Evolutionary conservation across 2,113 vertebrate genomes (phyloP).

Genomic region (Lipotes vexillifer): DNA sequence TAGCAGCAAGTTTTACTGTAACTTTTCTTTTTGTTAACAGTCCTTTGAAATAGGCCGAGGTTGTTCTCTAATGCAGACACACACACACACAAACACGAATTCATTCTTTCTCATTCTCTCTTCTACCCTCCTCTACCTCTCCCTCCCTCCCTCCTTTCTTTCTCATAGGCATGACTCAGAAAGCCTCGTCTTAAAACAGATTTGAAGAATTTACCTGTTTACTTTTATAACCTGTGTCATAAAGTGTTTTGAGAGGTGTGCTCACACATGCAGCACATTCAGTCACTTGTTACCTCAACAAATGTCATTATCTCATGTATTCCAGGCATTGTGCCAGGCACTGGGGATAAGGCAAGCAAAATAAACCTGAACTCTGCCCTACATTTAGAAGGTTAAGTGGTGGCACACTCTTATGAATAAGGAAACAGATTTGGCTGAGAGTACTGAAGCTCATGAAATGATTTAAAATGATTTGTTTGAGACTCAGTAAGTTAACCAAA

Average conservation of each 20-base stretch:
- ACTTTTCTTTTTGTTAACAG: not conserved
- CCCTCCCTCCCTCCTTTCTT: not conserved
- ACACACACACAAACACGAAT: not conserved
- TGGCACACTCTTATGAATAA: not conserved
- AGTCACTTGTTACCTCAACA: not conserved
- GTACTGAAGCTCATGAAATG: not conserved
- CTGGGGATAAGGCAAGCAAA: not conserved
- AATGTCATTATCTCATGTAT: not conserved
- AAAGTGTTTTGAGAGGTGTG: not conserved
- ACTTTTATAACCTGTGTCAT: not conserved
- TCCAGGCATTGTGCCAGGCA: not conserved
- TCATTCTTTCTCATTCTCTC: not conserved
- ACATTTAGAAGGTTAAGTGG: not conserved
- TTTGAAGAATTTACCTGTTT: not conserved
- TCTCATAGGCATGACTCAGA: not conserved
- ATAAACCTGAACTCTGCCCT: not conserved
- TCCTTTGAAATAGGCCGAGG: not conserved
- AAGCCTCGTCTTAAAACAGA: not conserved
- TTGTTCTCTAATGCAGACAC: not conserved
- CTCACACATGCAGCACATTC: not conserved
- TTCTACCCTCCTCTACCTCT: not conserved
- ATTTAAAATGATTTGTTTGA: constrained; percentile 15
- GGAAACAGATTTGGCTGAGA: not conserved
- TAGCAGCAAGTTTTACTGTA: not conserved
- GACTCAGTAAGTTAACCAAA: constrained; percentile 19